phyloP scores from a whole-genome alignment of 2,113 vertebrate species.

The Cephalopholis sonnerati region DNA sequence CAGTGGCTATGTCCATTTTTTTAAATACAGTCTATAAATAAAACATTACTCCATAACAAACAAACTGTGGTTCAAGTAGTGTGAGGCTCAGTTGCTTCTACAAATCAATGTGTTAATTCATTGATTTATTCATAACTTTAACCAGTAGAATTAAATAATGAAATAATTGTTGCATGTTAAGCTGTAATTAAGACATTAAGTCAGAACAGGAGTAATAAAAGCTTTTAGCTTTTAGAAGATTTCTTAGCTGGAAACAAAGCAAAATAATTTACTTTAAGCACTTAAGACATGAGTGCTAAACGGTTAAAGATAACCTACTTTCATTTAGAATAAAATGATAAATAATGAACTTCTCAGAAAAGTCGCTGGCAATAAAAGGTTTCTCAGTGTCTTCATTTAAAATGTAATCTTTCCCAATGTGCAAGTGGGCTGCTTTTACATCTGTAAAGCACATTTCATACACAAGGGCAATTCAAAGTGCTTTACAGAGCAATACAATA shows the following conservation, averaged over 20 bases:
- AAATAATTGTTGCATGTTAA: neutral
- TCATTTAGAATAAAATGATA: slow-evolving; percentile 53
- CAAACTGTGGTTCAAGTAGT: neutral
- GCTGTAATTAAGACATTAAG: no score
- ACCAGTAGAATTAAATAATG: neutral
- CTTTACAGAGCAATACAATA: no score
- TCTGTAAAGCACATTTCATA: no score
- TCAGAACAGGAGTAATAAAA: no score
- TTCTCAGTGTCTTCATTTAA: slow-evolving; percentile 16
- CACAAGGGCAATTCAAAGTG: no score
- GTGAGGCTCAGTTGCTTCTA: neutral
- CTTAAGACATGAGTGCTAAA: slow-evolving; percentile 39
- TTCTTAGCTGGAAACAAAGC: no score
- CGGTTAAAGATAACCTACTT: slow-evolving; percentile 24
- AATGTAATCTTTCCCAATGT: slow-evolving; percentile 33
- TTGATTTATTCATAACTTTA: neutral
- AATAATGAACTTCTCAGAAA: slow-evolving; percentile 17
- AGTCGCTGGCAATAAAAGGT: slow-evolving; percentile 14
- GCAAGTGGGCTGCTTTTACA: no score
- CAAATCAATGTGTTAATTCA: neutral
- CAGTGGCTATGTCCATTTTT: no score
- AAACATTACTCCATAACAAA: neutral
- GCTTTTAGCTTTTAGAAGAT: no score
- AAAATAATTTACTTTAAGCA: no score
- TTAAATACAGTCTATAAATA: neutral